These are phyloP conservation scores for Dendrolimus pini DNA, from an alignment of 2,888 invertebrate genomes.

Conservation along the genomic window DNA sequence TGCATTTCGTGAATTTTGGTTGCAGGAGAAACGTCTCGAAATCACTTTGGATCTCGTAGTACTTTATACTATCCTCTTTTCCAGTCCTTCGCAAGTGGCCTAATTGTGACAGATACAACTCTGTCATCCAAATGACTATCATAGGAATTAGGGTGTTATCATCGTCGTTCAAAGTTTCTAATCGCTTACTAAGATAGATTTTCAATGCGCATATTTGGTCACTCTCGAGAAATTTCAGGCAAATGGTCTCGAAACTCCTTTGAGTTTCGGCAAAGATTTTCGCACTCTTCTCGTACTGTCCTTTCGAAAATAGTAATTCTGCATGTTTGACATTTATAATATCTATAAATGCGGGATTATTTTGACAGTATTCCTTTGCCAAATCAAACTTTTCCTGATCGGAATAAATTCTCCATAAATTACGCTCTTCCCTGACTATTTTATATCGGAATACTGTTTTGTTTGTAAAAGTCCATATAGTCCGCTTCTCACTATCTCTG, in stretches of 20 bases:
- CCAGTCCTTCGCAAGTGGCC: conserved; percentile 80
- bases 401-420: conserved; percentile 93
- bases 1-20: conserved; percentile 85
- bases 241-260: conserved; percentile 95
- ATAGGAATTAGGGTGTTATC: conserved; percentile 94
- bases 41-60: conserved; percentile 81
- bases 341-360: conserved; percentile 88
- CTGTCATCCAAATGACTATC: conserved; percentile 96
- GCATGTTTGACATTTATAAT: conserved; percentile 93
- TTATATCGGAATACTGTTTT: conserved; percentile 90
- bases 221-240: conserved; percentile 91
- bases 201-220: conserved; percentile 91
- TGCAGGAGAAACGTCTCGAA: conserved; percentile 86
- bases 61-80: conserved; percentile 59
- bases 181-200: conserved; percentile 89
- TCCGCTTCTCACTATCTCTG: conserved; percentile 85
- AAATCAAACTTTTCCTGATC: conserved; percentile 90
- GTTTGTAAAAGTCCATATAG: conserved; percentile 92
- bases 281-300: conserved; percentile 89
- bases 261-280: conserved; percentile 92
- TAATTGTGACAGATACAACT: conserved; percentile 92
- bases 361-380: conserved; percentile 89
- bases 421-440: conserved; percentile 88
- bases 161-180: conserved; percentile 82
- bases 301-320: conserved; percentile 86